These are phyloP conservation scores for Platygyra sinensis DNA, from an alignment of 64 coral and sea anemone species.

Conservation along the genomic window DNA sequence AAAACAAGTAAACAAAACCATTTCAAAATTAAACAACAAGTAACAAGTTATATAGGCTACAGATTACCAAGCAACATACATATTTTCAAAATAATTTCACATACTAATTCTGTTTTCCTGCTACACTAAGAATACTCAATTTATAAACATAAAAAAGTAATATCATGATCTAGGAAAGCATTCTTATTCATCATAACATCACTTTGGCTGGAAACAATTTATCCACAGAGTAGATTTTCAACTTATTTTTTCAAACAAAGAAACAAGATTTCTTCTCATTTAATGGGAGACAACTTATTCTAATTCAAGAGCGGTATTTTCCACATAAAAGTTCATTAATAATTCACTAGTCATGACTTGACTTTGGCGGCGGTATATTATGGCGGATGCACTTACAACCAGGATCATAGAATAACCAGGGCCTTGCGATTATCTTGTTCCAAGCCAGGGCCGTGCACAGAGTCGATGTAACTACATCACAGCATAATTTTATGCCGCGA, in stretches of 20 bases:
- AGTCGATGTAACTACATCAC: not conserved
- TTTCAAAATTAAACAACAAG: not conserved
- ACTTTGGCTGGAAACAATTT: not conserved
- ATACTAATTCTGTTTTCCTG: not conserved
- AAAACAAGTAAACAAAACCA: not conserved
- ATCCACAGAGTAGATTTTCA: not conserved
- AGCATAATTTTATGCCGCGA: not conserved
- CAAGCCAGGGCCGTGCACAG: not conserved
- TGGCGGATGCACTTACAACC: not conserved
- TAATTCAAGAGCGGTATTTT: not conserved
- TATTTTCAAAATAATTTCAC: not conserved
- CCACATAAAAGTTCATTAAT: constrained; percentile 15
- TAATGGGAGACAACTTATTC: not conserved
- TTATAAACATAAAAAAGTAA: not conserved
- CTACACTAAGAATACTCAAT: not conserved
- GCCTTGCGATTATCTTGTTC: not conserved
- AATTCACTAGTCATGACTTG: constrained; percentile 32
- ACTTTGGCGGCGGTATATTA: not conserved
- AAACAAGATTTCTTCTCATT: not conserved
- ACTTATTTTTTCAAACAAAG: not conserved
- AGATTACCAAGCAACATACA: not conserved
- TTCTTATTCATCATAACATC: not conserved
- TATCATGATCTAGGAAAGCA: not conserved
- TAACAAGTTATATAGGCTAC: not conserved
- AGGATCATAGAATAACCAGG: not conserved